These are phyloP conservation scores for Stegostoma tigrinum DNA, from an alignment of 2,113 vertebrate genomes.

Conservation along the genomic window DNA sequence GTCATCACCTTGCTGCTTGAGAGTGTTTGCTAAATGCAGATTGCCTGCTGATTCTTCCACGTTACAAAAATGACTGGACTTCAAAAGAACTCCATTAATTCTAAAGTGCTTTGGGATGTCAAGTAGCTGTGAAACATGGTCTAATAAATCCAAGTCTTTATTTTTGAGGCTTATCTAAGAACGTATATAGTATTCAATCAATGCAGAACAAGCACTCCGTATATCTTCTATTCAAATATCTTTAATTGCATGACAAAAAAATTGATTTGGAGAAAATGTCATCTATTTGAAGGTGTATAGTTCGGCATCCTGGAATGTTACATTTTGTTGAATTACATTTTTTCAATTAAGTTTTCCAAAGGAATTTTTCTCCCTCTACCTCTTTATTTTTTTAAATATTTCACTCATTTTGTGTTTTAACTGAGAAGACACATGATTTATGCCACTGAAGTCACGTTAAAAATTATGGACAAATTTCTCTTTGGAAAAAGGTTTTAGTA, in stretches of 20 bases:
- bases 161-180: background rate
- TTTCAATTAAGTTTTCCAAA: background rate
- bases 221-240: background rate
- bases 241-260: background rate
- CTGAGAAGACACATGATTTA: background rate
- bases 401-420: background rate
- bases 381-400: background rate
- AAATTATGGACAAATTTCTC: background rate
- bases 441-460: background rate
- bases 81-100: background rate
- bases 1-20: no score
- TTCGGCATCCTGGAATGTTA: background rate
- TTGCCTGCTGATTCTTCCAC: background rate
- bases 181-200: background rate
- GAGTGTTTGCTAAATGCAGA: no score
- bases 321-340: background rate
- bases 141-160: background rate
- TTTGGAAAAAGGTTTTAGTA: background rate
- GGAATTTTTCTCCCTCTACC: background rate
- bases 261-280: background rate
- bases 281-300: background rate
- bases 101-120: background rate
- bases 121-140: background rate
- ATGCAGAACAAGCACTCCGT: background rate
- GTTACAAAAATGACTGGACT: background rate